Percentiles rank a stretch among this genome's conserved stretches.
phyloP scores from a whole-genome alignment of 2,888 invertebrate species.

The Blera fallax region DNA sequence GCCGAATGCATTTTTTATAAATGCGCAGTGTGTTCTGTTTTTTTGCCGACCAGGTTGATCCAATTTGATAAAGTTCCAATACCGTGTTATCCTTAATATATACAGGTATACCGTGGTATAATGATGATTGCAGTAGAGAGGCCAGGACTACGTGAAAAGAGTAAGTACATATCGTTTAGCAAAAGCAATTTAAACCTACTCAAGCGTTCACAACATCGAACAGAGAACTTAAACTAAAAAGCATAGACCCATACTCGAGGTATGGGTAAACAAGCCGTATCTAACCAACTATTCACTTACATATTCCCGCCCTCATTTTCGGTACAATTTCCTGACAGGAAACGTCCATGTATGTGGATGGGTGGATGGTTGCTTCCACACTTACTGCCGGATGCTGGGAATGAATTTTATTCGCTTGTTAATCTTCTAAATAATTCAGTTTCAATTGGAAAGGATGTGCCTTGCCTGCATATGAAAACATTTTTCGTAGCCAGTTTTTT shows the following conservation, averaged over 20 bases:
- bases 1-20: conserved; percentile 56
- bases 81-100: not conserved
- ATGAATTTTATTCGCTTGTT: conserved; percentile 53
- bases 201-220: conserved; percentile 39
- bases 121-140: not conserved
- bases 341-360: not conserved
- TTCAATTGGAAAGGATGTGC: conserved; percentile 37
- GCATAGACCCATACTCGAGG: not conserved
- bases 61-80: conserved; percentile 28
- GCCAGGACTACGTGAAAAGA: not conserved
- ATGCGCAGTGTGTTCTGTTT: not conserved
- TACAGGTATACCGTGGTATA: not conserved
- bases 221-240: conserved; percentile 18
- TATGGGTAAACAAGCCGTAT: not conserved
- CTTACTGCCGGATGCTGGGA: conserved; percentile 36
- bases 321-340: conserved; percentile 31
- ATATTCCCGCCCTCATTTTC: not conserved
- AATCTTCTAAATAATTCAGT: conserved; percentile 66
- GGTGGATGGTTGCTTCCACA: not conserved
- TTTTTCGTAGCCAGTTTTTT: not conserved
- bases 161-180: not conserved
- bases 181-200: conserved; percentile 38
- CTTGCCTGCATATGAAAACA: conserved; percentile 20
- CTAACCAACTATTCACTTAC: not conserved
- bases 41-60: not conserved